Conservation (phyloP, 1,140 invertebrate genomes). For the Nymphalis io region DNA sequence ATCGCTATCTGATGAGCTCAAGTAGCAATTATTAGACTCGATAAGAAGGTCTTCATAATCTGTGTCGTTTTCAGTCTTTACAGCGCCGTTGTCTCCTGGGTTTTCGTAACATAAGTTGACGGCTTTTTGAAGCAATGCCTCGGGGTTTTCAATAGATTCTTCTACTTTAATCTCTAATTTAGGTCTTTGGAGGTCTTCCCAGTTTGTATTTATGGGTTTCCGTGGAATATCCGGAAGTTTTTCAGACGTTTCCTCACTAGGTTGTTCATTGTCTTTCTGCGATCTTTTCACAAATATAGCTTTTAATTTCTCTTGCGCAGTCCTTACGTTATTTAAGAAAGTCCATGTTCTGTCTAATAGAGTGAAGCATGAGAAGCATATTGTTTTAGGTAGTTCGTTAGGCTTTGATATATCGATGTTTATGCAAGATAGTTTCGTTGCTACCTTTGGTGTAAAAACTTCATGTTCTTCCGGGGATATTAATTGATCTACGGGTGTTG, state of each 20-base stretch:
- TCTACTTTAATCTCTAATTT: slow-evolving; percentile 64
- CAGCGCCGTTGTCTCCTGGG: slow-evolving; percentile 38
- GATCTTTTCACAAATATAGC: slow-evolving; percentile 51
- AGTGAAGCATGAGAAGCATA: slow-evolving; percentile 74
- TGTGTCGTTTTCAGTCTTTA: slow-evolving; percentile 55
- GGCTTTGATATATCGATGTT: slow-evolving; percentile 63
- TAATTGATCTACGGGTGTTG: slow-evolving; percentile 55
- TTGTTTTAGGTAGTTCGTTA: slow-evolving; percentile 59
- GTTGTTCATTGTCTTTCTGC: slow-evolving; percentile 23
- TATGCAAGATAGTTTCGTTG: slow-evolving; percentile 69
- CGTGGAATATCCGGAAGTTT: slow-evolving; percentile 37
- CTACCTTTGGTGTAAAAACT: slow-evolving; percentile 62
- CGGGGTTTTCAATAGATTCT: slow-evolving; percentile 15
- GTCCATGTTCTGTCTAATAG: slow-evolving; percentile 67
- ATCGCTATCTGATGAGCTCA: slow-evolving; percentile 60
- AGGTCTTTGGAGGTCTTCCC: slow-evolving; percentile 57
- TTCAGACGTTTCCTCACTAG: slow-evolving; percentile 28
- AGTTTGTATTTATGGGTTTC: slow-evolving; percentile 61
- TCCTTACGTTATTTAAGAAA: slow-evolving; percentile 63
- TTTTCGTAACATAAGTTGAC: slow-evolving; percentile 5
- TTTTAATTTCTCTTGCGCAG: slow-evolving; percentile 62
- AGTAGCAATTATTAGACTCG: slow-evolving; percentile 35
- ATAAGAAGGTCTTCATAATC: slow-evolving; percentile 41
- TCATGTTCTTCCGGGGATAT: slow-evolving; percentile 60
- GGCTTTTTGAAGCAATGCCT: neutral